phyloP scores from a whole-genome alignment of 2,113 vertebrate species.

The Mus pahari region DNA sequence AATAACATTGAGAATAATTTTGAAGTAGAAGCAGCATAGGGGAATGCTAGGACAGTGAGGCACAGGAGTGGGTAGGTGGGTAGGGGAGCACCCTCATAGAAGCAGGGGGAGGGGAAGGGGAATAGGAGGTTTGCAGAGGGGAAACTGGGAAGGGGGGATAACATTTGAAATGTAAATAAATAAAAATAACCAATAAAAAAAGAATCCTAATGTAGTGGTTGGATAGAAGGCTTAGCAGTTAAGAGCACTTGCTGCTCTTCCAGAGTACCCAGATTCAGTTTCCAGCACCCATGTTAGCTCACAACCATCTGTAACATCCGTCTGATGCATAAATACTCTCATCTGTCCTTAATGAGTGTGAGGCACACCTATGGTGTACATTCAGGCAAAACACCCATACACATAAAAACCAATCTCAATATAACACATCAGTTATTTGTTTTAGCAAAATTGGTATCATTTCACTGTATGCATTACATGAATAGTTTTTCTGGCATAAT shows the following conservation, averaged over 20 bases:
- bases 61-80: too few species aligned
- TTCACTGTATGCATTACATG: neutral
- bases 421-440: neutral
- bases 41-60: too few species aligned
- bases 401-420: neutral
- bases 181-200: too few species aligned
- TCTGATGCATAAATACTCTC: neutral
- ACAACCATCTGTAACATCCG: neutral
- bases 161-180: too few species aligned
- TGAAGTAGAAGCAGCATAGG: neutral
- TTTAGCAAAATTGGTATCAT: neutral
- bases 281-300: neutral
- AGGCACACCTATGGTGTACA: neutral
- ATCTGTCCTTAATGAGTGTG: neutral
- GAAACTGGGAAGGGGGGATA: too few species aligned
- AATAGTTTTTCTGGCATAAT: neutral
- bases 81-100: too few species aligned
- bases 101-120: too few species aligned
- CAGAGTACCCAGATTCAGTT: neutral
- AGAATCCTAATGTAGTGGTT: neutral
- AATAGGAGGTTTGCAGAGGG: too few species aligned
- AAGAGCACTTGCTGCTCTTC: neutral
- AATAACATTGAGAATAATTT: neutral
- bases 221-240: neutral
- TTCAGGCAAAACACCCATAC: neutral